A percentile compares a stretch with the other conserved stretches of the same genome.
Conservation (phyloP, 2,888 invertebrate genomes). For the Euzophera pinguis region DNA sequence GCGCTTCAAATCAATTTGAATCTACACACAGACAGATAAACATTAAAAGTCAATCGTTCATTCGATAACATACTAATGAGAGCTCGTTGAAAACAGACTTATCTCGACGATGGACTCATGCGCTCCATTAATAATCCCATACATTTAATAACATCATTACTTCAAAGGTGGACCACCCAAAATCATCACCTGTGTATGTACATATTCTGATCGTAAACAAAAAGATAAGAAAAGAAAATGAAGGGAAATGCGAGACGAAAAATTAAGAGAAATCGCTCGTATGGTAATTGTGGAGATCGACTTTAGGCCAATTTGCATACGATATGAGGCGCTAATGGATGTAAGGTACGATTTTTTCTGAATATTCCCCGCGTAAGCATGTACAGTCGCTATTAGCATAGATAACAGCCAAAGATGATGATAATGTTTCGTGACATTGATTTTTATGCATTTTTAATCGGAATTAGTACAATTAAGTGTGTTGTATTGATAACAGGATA, state of each 20-base stretch:
- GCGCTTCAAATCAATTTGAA: slow-evolving; percentile 43
- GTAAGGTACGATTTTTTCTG: slow-evolving; percentile 57
- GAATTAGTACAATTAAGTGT: neutral
- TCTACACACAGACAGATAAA: slow-evolving; percentile 54
- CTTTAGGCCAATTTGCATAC: slow-evolving; percentile 67
- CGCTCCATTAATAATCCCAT: slow-evolving; percentile 67
- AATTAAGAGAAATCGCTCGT: slow-evolving; percentile 55
- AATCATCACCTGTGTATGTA: slow-evolving; percentile 68
- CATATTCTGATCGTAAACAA: slow-evolving; percentile 54
- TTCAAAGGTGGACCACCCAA: slow-evolving; percentile 69
- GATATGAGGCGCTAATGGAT: slow-evolving; percentile 70
- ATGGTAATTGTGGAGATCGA: slow-evolving; percentile 54
- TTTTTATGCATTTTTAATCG: slow-evolving; percentile 10
- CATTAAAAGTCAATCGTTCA: slow-evolving; percentile 65
- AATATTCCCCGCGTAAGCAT: slow-evolving; percentile 54
- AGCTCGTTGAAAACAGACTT: slow-evolving; percentile 67
- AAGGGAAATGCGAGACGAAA: slow-evolving; percentile 50
- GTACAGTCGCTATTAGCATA: slow-evolving; percentile 61
- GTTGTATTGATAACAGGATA: too few relatives aligned
- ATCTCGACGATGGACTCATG: slow-evolving; percentile 70
- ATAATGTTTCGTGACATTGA: slow-evolving; percentile 9
- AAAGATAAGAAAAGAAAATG: slow-evolving; percentile 56
- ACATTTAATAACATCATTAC: slow-evolving; percentile 75
- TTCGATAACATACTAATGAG: slow-evolving; percentile 69
- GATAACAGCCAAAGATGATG: slow-evolving; percentile 47